Base-by-base conservation (phyloP, 2,113 vertebrate species). In the Amphilophus citrinellus region DNA sequence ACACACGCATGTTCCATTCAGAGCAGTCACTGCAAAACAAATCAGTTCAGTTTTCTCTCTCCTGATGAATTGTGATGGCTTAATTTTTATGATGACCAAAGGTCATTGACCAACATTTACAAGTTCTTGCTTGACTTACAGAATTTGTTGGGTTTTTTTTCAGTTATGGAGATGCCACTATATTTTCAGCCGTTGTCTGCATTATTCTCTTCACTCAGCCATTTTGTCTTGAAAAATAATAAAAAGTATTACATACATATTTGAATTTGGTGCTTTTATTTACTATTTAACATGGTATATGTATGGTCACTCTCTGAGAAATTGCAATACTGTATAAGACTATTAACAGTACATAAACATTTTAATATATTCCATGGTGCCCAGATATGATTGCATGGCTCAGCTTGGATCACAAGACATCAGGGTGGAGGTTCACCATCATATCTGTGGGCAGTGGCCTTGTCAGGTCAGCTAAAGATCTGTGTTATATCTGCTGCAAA, bases 121-220 rank as follows among this genome's bases (percentile, higher is more conserved):
- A 85, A 93, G 85, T 88, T 94, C 65, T 79, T 80, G 76, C 87
- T 91, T 76, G 27, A 97, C 96, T 96, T 97, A 87, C 96, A 92
- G 81, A 88, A 87, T 83, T 92, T 91, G 84, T 94, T 90, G 78
- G 3, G 44, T 24, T 27, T 18, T 91, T 84, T 94, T 93, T 90
- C 91, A 91, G 87, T 92, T 92, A 97, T 95, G 97, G 96, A 98
- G 97, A 97, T 97, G 97, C 97, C 97, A 98, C 97, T 98, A 92
- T 94, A 91, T 92, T 93, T 93, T 95, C 92, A 94, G 92, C 97
- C 97, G 96, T 98, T 97, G 96, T 98, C 97, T 98, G 97, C 97
- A 97, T 98, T 98, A 97, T 97, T 97, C 97, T 98, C 97, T 97
- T 97, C 97, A 97, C 98, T 97, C 97, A 97, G 97, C 97, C 97